Base-by-base conservation (phyloP, 2,113 vertebrate species). In the Lynx canadensis region DNA sequence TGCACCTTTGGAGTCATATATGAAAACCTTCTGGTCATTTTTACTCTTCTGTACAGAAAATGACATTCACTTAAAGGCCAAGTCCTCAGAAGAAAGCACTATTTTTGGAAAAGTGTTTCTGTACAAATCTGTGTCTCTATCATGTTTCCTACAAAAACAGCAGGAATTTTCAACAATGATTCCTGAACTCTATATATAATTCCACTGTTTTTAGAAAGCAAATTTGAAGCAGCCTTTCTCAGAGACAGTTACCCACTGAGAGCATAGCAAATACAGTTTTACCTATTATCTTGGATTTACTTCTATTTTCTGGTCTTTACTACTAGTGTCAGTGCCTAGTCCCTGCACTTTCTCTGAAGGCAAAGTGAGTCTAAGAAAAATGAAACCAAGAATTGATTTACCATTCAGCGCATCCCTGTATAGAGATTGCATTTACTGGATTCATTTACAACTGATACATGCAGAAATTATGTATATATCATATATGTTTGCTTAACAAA, bases 71-170 rank as follows among this genome's bases (percentile, higher is more conserved):
- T 41, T 66, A 95, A 87, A 91, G 41, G 33, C 57, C 74, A 89
- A 69, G 14, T 5, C 33, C 63, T 96, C 80, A 71, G 88, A 97
- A 84, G 52, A 52, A 7, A 83, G 7, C 2, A 33, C 31, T 76
- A 14, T 96, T 97, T 96, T 78, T 45, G 55, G 38, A 89, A 85
- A 91, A 81, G 41, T 92, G 50, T 23, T 89, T 96, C 71, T 66
- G 74, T 38, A n/a, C 63, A 48, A 13, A 7, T 95, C 60, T 50
- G 50, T 92, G n/a, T 48, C 78, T 93, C 52, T 91, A 29, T 71
- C 88, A n/a, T 85, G 16, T 68, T 97, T 90, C 60, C 29, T 33
- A 89, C 91, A 73, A 48, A 96, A 65, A 71, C 14, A 50, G 31
- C 50, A 91, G 33, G 16, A 45, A 81, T 89, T 71, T 80, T 94